Conservation (phyloP, 2,888 invertebrate species). For the Monochamus alternatus region DNA sequence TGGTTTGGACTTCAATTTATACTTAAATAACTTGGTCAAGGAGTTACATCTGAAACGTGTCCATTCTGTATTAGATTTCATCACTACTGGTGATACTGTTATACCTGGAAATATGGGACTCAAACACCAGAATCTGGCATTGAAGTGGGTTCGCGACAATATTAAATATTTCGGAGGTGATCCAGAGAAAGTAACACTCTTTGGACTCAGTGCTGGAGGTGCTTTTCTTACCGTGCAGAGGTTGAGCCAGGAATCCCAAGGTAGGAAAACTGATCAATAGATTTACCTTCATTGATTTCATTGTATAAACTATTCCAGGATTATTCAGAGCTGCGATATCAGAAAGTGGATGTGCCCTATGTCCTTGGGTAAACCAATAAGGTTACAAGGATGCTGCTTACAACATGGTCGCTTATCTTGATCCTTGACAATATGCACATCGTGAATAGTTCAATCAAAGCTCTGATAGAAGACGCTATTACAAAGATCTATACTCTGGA, state of each 20-base stretch:
- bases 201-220: conserved; percentile 54
- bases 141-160: conserved; percentile 57
- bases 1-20: too few species aligned
- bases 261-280: conserved; percentile 28
- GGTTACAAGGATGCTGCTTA: conserved; percentile 55
- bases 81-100: conserved; percentile 54
- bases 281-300: not conserved
- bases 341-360: conserved; percentile 55
- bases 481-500: conserved; percentile 23
- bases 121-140: conserved; percentile 57
- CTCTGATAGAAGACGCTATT: conserved; percentile 5
- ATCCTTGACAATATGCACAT: conserved; percentile 34
- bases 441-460: not conserved
- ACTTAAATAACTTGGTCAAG: too few species aligned
- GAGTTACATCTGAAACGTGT: too few species aligned
- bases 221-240: conserved; percentile 53
- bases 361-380: conserved; percentile 55
- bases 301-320: conserved; percentile 44
- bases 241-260: conserved; percentile 48
- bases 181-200: conserved; percentile 54
- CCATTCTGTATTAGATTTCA: conserved; percentile 49
- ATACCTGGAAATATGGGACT: conserved; percentile 57
- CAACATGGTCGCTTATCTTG: conserved; percentile 47
- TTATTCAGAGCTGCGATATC: conserved; percentile 54
- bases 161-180: conserved; percentile 58